Evolutionary conservation across 2,888 invertebrate genomes (phyloP).

Genomic region (Agrochola circellaris): DNA sequence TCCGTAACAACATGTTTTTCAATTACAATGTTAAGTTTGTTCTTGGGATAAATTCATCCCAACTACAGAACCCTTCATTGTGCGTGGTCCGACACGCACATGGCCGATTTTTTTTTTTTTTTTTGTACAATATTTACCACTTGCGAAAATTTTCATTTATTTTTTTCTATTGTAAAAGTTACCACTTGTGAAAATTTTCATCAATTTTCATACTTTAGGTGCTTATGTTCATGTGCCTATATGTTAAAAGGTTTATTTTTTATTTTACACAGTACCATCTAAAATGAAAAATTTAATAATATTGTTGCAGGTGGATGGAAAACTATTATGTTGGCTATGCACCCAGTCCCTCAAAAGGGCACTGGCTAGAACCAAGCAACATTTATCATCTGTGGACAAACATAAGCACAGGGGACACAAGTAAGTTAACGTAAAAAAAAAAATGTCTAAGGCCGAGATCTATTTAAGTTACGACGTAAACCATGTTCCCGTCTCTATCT

Average conservation of each 20-base stretch:
- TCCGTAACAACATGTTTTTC: no score
- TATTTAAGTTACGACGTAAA: not conserved
- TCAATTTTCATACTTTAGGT: not conserved
- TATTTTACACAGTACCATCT: slow-evolving; percentile 23
- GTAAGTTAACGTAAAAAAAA: slow-evolving; percentile 72
- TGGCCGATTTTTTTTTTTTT: no score
- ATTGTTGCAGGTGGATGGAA: slow-evolving; percentile 95
- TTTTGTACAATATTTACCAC: no score
- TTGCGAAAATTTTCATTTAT: no score
- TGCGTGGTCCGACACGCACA: no score
- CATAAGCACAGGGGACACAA: slow-evolving; percentile 90
- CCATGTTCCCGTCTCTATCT: not conserved
- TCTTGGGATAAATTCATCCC: no score
- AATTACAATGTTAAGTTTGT: no score
- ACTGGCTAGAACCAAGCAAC: slow-evolving; percentile 97
- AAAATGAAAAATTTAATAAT: slow-evolving; percentile 42
- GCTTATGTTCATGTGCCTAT: slow-evolving; percentile 8
- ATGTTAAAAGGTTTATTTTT: not conserved
- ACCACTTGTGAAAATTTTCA: not conserved
- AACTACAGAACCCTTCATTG: no score
- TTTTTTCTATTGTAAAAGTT: not conserved
- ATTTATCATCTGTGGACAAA: slow-evolving; percentile 91
- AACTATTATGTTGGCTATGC: slow-evolving; percentile 98
- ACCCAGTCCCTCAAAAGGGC: slow-evolving; percentile 98
- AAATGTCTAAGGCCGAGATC: no score